These are phyloP conservation scores for Drosophila sp. DNA, from an alignment of 1,140 invertebrate species.

Conservation along the genomic window DNA sequence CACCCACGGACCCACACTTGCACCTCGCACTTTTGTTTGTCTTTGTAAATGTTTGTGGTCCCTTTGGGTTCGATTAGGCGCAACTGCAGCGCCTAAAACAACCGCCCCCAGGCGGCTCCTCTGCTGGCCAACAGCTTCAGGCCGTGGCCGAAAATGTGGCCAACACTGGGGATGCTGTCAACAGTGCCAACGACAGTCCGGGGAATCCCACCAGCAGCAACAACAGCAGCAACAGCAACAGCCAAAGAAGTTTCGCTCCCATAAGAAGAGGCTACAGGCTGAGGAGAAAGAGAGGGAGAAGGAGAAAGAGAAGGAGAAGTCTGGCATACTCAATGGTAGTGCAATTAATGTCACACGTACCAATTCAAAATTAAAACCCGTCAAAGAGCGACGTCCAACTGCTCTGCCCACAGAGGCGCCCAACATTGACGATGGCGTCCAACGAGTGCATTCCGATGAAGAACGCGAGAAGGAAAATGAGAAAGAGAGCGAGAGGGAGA, in stretches of 20 bases:
- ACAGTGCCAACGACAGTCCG: not conserved
- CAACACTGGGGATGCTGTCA: conserved; percentile 8
- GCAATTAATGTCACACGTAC: conserved; percentile 75
- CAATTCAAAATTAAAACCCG: conserved; percentile 78
- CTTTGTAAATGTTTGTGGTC: conserved; percentile 68
- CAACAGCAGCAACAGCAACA: conserved; percentile 37
- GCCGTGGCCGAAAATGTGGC: conserved; percentile 50
- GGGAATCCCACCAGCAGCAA: not conserved
- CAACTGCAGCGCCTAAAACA: conserved; percentile 66
- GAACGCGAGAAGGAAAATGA: not conserved
- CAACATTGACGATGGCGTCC: conserved; percentile 27
- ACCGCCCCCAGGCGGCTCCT: conserved; percentile 28
- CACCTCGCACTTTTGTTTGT: conserved; percentile 70
- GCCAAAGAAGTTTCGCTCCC: conserved; percentile 53
- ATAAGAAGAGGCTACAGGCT: conserved; percentile 41
- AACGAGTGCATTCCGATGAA: conserved; percentile 1
- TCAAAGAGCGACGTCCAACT: conserved; percentile 78
- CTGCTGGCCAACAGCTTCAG: conserved; percentile 34
- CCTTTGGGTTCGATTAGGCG: conserved; percentile 51
- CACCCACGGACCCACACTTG: conserved; percentile 43
- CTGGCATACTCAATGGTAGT: conserved; percentile 51
- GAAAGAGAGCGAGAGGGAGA: not conserved
- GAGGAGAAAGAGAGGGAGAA: conserved; percentile 32
- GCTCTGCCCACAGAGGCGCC: conserved; percentile 74
- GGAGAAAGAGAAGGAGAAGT: conserved; percentile 8